A percentile compares a stretch with the other conserved stretches of the same genome.
Conservation (phyloP, 2,113 vertebrate species). For the Lophochroa leadbeateri region DNA sequence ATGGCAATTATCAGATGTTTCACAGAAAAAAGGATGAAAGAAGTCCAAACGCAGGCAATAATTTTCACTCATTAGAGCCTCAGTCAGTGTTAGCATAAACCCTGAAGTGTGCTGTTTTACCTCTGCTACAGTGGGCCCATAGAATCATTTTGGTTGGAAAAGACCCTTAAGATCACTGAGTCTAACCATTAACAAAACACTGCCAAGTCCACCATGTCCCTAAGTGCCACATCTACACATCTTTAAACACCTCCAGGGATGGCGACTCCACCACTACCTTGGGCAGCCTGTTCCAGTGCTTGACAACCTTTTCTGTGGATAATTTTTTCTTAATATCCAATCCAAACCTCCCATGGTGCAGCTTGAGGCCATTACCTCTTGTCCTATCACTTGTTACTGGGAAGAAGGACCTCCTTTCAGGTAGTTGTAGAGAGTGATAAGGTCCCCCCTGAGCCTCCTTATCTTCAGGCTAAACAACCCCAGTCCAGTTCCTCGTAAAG, state of each 20-base stretch:
- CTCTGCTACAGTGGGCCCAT: not conserved
- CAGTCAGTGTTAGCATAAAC: not conserved
- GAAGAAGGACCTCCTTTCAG: not conserved
- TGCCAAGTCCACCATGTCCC: not conserved
- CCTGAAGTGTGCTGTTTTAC: not conserved
- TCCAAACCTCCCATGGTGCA: not conserved
- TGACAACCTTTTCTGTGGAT: not conserved
- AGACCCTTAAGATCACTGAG: accelerated
- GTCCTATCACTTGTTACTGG: not conserved
- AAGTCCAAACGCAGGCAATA: not conserved
- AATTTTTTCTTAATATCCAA: not conserved
- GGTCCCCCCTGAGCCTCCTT: not conserved
- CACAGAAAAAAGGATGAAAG: not conserved
- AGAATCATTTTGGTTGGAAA: not conserved
- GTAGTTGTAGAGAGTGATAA: not conserved
- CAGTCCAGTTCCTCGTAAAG: not conserved
- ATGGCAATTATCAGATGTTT: not conserved
- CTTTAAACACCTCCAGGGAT: not conserved
- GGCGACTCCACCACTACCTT: not conserved
- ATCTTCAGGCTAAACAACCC: not conserved
- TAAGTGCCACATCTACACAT: accelerated
- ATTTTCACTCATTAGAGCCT: not conserved
- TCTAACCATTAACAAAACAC: accelerated
- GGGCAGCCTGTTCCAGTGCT: not conserved
- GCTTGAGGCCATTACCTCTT: not conserved